Evolutionary conservation across 2,113 vertebrate species (phyloP), one percentile per base, ranked within the genome.

Genomic region (Carollia perspicillata): DNA sequence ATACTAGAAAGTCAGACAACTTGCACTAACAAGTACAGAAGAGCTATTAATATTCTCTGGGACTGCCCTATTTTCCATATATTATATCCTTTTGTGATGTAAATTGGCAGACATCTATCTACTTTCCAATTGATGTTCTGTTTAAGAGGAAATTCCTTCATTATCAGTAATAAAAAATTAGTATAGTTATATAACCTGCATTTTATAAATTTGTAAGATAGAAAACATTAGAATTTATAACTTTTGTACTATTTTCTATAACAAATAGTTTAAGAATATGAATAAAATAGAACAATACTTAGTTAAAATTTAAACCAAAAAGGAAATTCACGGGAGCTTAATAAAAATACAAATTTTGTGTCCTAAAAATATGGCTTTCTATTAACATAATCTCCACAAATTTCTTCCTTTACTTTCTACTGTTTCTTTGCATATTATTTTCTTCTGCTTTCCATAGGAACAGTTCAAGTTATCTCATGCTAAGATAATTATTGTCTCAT

Each of bases 401-500:
- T 49, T 14, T 86, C 83, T 94, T 47, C 35, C 28, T 37, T 83
- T 28, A 75, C 28, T 60, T 93, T 51, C 33, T 58, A 6, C 5
- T 37, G 0, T 86, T 63, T 72, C 26, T 71, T 93, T 69, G 33
- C 18, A 72, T 74, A 66, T 89, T 60, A 84, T 85, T 71, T 78
- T 78, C 9, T 88, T 95, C 40, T 84, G 2, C 63, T 97, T 96
- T 89, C 86, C 60, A 77, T 55, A 72, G 89, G 88, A 96, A 89
- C 44, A 55, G 9, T 84, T 44, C 16, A 79, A 47, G 3, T 87
- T 69, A 53, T 78, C 53, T 81, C 51, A 81, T 2, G 8, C 51
- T 66, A 60, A 80, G 42, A 51, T 55, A 35, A 90, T 42, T 66
- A 30, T 63, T 49, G 6, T 78, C 51, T 92, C 47, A n/a, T 1